Evolutionary conservation across 2,888 invertebrate genomes (phyloP).

Genomic region (Dichetophora obliterata): DNA sequence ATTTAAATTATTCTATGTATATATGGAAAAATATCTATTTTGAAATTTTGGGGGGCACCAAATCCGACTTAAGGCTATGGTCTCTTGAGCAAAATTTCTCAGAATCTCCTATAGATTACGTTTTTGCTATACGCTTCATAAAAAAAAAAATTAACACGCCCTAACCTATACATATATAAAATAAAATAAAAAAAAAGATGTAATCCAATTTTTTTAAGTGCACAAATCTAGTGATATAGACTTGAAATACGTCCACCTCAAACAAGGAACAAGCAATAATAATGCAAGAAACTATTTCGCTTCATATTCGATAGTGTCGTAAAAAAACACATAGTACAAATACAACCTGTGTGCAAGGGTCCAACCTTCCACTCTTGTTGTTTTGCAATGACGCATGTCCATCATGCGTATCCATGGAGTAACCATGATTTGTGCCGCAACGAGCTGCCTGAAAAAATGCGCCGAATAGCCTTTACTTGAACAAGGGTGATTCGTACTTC

Average conservation of each 20-base stretch:
- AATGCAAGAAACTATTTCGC: slow-evolving; percentile 14
- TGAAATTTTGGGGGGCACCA: too few relatives aligned
- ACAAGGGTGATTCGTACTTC: too few relatives aligned
- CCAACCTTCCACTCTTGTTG: too few relatives aligned
- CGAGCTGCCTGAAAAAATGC: not conserved
- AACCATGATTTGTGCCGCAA: not conserved
- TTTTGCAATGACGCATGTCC: not conserved
- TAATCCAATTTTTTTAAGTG: not conserved
- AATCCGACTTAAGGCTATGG: too few relatives aligned
- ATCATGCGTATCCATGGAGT: not conserved
- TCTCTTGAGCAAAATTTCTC: too few relatives aligned
- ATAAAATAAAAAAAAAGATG: too few relatives aligned
- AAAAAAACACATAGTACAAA: not conserved
- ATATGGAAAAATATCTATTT: too few relatives aligned
- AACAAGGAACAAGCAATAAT: slow-evolving; percentile 14
- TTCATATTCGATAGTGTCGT: not conserved
- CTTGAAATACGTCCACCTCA: slow-evolving; percentile 4
- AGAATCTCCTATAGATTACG: too few relatives aligned
- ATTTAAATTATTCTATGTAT: too few relatives aligned
- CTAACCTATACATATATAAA: too few relatives aligned
- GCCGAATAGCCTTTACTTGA: not conserved
- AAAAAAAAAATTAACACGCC: too few relatives aligned
- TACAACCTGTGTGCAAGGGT: slow-evolving; percentile 1
- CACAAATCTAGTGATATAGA: not conserved
- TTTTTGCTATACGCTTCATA: too few relatives aligned